Conservation (phyloP, 2,113 vertebrate species). For the Actenoides lindsayi region DNA sequence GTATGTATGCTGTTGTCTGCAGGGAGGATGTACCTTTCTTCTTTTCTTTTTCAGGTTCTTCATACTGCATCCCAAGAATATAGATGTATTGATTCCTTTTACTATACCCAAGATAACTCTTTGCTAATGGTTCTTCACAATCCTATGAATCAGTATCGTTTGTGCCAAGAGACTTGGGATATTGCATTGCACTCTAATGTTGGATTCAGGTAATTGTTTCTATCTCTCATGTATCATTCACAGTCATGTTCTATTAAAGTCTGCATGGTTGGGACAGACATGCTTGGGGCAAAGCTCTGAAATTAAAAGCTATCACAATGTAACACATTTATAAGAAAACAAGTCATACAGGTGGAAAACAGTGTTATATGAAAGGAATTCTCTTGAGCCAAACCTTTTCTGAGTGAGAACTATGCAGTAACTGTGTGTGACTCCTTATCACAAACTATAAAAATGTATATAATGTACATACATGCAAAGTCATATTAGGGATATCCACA, state of each 20-base stretch:
- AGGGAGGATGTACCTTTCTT: not conserved
- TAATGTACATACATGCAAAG: not conserved
- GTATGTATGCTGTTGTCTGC: not conserved
- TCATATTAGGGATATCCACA: not conserved
- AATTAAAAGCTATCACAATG: not conserved
- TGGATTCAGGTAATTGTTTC: slow-evolving; percentile 86
- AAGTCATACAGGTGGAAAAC: not conserved
- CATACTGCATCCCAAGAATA: slow-evolving; percentile 80
- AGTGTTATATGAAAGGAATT: not conserved
- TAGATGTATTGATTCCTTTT: slow-evolving; percentile 83
- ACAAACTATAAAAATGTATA: not conserved
- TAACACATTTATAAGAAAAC: not conserved
- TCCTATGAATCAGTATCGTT: slow-evolving; percentile 79
- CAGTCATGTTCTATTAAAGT: not conserved
- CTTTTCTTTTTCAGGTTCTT: slow-evolving; percentile 81
- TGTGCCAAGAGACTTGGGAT: slow-evolving; percentile 83
- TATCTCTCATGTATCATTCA: not conserved
- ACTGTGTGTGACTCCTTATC: not conserved
- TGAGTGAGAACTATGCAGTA: not conserved
- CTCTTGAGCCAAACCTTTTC: not conserved
- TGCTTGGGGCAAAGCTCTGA: not conserved
- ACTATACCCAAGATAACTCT: slow-evolving; percentile 80
- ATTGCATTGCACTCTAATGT: slow-evolving; percentile 86
- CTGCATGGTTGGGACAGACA: not conserved
- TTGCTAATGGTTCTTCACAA: slow-evolving; percentile 89